Evolutionary conservation across 2,113 vertebrate species (phyloP), one percentile per base, ranked within the genome.

Genomic region (Madoqua kirkii): DNA sequence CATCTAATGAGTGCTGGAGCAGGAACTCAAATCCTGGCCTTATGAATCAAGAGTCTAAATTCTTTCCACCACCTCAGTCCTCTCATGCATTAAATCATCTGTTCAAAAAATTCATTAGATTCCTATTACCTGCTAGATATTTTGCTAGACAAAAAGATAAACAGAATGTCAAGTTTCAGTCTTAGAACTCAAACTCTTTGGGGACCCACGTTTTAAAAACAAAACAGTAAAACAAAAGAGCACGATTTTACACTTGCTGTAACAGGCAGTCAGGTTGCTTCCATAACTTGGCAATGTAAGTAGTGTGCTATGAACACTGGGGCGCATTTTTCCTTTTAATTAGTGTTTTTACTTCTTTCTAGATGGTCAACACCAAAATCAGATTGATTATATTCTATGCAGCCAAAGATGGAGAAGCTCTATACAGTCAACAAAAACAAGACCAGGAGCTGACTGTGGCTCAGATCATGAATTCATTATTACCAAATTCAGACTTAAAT

Each of bases 191-290:
- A 59, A 33, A 86, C n/a, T 27, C 40, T 87, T 45, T 36, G 59
- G 27, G 27, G 11, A 23, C 15, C n/a, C 8, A 57, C 9, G 11
- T 29, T n/a, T 29, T 52, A 19, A 57, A 48, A 90, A 89, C 25
- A 31, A 83, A 60, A 54, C 10, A 54, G 11, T 2, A 31, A 62
- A 67, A 33, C 78, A 25, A 54, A 45, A 33, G 2, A 9, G 14
- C 21, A 40, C 2, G 15, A 27, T 25, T 71, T 40, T 5, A n/a
- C 31, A 54, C 48, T 10, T 2, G 3, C 40, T 23, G 0, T 16
- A 9, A 17, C 2, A 79, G 43, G 15, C 76, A 3, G 14, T 48
- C 17, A 17, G 43, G 76, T 17, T 79, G 76, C 15, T 31, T 79
- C 7, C 43, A 78, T 48, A 3, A 14, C 76, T 31, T 79, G 76